phyloP scores from a whole-genome alignment of 2,797 vertebrate genomes.

The Hapalemur alaotrensis region DNA sequence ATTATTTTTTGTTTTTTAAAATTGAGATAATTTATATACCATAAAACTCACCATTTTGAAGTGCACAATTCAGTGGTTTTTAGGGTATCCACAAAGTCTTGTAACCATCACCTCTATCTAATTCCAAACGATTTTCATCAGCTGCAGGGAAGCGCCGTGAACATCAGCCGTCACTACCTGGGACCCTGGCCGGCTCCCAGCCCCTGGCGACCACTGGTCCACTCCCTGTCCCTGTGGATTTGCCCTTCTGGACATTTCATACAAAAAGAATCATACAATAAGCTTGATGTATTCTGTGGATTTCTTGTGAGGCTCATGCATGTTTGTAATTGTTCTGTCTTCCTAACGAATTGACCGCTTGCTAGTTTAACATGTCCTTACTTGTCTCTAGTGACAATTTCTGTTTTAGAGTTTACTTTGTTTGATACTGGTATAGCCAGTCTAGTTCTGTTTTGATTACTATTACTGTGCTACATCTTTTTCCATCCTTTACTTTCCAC shows the following conservation, averaged over 20 bases:
- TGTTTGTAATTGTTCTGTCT: background rate
- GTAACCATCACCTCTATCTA: too few relatives aligned
- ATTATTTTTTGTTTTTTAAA: background rate
- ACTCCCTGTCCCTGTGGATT: background rate
- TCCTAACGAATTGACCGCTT: background rate
- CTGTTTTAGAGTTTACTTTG: background rate
- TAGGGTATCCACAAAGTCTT: rapidly evolving
- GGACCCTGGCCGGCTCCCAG: too few relatives aligned
- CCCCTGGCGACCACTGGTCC: too few relatives aligned
- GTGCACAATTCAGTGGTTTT: rapidly evolving
- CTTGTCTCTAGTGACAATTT: background rate
- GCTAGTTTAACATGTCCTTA: background rate
- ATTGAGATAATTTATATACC: background rate
- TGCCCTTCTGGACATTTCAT: background rate
- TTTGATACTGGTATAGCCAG: too few relatives aligned
- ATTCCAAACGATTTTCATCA: background rate
- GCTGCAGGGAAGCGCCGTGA: background rate
- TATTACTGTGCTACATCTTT: too few relatives aligned
- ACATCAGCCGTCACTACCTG: background rate
- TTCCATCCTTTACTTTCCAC: too few relatives aligned
- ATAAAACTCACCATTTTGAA: background rate
- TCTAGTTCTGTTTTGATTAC: background rate
- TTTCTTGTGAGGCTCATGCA: too few relatives aligned
- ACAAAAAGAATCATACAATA: background rate
- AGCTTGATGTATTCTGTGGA: too few relatives aligned